These are phyloP conservation scores for Blastobasis lacticolella DNA, from an alignment of 2,888 invertebrate genomes.

Conservation along the genomic window DNA sequence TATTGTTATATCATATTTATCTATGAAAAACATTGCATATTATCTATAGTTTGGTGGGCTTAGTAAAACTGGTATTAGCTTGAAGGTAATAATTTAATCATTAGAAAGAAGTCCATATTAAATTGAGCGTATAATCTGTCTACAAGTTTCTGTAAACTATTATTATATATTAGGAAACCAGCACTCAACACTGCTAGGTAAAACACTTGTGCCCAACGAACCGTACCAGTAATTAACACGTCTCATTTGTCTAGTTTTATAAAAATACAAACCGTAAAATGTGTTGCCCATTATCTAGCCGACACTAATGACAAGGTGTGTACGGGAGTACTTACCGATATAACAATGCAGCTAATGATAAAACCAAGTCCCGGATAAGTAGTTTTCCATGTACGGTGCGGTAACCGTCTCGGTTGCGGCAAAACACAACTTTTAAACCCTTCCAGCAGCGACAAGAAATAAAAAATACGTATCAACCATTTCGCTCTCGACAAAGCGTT, in stretches of 20 bases:
- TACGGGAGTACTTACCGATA: slow-evolving; percentile 43
- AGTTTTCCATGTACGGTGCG: slow-evolving; percentile 61
- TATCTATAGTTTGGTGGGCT: no score
- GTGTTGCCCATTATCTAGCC: slow-evolving; percentile 26
- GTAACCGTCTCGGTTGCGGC: slow-evolving; percentile 39
- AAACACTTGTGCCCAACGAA: slow-evolving; percentile 2
- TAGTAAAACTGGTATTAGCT: no score
- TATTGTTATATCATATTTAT: no score
- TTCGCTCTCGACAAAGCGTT: no score
- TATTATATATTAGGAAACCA: no score
- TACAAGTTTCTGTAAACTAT: no score
- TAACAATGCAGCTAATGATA: slow-evolving; percentile 60
- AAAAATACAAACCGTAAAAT: slow-evolving; percentile 13
- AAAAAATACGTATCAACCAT: not conserved
- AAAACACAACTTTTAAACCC: slow-evolving; percentile 12
- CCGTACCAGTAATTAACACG: slow-evolving; percentile 4
- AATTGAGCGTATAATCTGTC: no score
- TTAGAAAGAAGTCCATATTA: no score
- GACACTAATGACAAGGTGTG: slow-evolving; percentile 38
- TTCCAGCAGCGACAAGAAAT: not conserved
- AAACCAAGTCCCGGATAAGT: slow-evolving; percentile 66
- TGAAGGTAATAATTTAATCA: no score
- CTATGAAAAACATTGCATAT: no score
- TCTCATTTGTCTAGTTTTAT: slow-evolving; percentile 10
- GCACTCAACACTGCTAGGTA: no score